These are phyloP conservation scores for Gambusia yucatana DNA, from an alignment of 2,797 vertebrate species.

Conservation along the genomic window DNA sequence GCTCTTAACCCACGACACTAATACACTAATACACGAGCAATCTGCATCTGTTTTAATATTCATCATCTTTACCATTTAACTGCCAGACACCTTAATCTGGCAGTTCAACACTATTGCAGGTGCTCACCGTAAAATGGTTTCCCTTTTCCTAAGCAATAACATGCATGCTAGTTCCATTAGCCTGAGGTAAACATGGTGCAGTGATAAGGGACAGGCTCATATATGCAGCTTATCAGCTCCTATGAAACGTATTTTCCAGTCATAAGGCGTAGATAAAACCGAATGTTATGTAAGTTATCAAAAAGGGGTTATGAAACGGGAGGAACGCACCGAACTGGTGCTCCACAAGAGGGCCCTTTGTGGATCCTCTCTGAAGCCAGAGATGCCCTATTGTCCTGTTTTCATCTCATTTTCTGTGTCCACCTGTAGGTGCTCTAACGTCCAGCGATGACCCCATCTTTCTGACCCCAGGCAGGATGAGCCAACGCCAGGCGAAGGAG, in stretches of 20 bases:
- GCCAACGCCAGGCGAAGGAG: conserved; percentile 90
- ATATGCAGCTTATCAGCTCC: conserved; percentile 9
- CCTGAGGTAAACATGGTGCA: conserved; percentile 17
- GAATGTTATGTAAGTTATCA: conserved; percentile 24
- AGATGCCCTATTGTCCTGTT: conserved; percentile 13
- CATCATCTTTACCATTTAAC: not conserved
- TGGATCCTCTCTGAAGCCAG: conserved; percentile 19
- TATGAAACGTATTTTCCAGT: conserved; percentile 24
- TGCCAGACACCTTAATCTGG: not conserved
- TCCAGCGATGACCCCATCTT: conserved; percentile 86
- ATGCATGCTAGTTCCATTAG: conserved; percentile 27
- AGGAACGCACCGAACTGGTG: conserved; percentile 10
- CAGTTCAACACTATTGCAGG: not conserved
- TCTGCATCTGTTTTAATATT: not conserved
- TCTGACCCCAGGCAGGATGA: conserved; percentile 93
- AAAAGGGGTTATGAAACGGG: conserved; percentile 23
- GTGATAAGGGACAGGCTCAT: conserved; percentile 8
- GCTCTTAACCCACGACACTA: not conserved
- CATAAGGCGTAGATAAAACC: conserved; percentile 17
- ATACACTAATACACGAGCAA: not conserved
- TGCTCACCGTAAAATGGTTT: not conserved
- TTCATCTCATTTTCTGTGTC: not conserved
- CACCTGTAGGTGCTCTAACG: conserved; percentile 78
- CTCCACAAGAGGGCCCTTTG: conserved; percentile 21
- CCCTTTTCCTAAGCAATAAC: not conserved